Evolutionary conservation across 2,888 invertebrate genomes (phyloP), one percentile per base, ranked within the genome.

Genomic region (Ectemnius continuus): DNA sequence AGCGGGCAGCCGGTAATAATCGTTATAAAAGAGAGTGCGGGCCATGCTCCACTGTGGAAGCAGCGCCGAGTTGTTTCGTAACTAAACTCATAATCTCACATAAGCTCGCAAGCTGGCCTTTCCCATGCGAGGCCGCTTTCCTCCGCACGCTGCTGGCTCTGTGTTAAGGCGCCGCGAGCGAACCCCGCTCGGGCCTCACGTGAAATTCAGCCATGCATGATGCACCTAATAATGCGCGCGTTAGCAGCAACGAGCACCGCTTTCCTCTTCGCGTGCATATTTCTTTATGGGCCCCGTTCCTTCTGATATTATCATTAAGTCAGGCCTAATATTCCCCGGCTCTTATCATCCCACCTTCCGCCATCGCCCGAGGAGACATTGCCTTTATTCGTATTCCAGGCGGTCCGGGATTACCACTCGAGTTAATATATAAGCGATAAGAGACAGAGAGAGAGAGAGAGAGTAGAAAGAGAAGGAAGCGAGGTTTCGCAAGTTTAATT

Each of bases 41-140:
- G 58, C 82, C 82, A 65, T 68, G 67, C 36, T 75, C 72, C 52
- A 52, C 16, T 16, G 52, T 52, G 4, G 52, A 6, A 45, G 70
- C 67, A 72, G 72, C 60, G 68, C 65, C 57, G 80, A 86, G 87
- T 86, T 85, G 85, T 88, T 89, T 85, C 84, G 80, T 79, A 88
- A 90, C 89, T 89, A 88, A 89, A 89, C 88, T 90, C 89, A 86
- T 89, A 89, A 90, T 89, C 89, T 89, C 87, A 76, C 85, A 80
- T 86, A 82, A 89, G 89, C 88, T 85, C 84, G 86, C 89, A 89
- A 85, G 86, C 88, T 85, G 88, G 86, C 85, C 87, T 89, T 89
- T 89, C 89, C 88, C 90, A 89, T 89, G 88, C 83, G 82, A 79
- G 64, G 80, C 80, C 36, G 36, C 36, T 13, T 78, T 79, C 75